Conservation (phyloP, 1,140 invertebrate genomes). For the Drosophila parabipectinata region DNA sequence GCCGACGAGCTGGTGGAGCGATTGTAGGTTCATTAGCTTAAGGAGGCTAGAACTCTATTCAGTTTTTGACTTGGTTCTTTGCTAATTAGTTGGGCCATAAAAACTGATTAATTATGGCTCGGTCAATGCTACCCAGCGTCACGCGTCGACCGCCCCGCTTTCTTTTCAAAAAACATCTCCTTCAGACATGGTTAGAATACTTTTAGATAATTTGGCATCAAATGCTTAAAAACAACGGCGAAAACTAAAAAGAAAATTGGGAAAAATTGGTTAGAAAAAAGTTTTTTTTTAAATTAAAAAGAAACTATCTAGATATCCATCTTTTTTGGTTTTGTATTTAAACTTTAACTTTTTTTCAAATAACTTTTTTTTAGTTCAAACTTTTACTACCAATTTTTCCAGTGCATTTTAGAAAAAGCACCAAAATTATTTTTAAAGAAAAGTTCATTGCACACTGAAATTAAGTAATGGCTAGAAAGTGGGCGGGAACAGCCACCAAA, state of each 20-base stretch:
- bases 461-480: constrained; percentile 69
- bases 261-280: not conserved
- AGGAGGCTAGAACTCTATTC: constrained; percentile 14
- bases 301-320: too few species aligned
- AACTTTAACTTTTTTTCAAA: too few species aligned
- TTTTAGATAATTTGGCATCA: constrained; percentile 63
- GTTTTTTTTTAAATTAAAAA: too few species aligned
- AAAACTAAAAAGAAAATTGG: constrained; percentile 17
- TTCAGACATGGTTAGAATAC: constrained; percentile 40
- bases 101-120: constrained; percentile 71
- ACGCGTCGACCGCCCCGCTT: constrained; percentile 26
- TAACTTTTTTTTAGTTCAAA: too few species aligned
- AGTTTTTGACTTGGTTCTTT: constrained; percentile 32
- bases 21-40: constrained; percentile 70
- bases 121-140: constrained; percentile 72
- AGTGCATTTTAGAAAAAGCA: not conserved
- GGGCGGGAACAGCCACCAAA: constrained; percentile 20
- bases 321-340: too few species aligned
- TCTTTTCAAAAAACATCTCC: not conserved
- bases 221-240: constrained; percentile 3
- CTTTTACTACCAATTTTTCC: constrained; percentile 3
- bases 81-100: constrained; percentile 66
- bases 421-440: constrained; percentile 17
- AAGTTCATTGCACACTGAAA: constrained; percentile 64
- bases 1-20: constrained; percentile 66